Evolutionary conservation across 2,888 invertebrate species (phyloP), one percentile per base, ranked within the genome.

Genomic region (Acleris emargana): DNA sequence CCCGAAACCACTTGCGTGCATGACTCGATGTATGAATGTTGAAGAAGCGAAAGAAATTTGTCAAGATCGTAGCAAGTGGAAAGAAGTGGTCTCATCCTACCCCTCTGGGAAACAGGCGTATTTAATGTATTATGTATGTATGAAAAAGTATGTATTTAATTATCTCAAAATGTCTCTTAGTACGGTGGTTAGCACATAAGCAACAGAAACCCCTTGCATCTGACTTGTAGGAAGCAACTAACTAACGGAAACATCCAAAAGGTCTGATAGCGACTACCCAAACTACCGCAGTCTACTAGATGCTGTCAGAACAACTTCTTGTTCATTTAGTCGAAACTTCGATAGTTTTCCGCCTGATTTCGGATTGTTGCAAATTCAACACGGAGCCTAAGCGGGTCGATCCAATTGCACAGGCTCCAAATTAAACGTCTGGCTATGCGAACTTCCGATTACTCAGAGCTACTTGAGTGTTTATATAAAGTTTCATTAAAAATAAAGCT

Each of bases 341-440:
- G 77, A 84, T 85, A 88, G 85, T 84, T 87, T 86, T 84, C 84
- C 87, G 86, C 82, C 85, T 83, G 87, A 84, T 84, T 88, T 86
- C 74, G 78, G 79, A 86, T 87, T 85, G 84, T 83, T 85, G 85
- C 86, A 86, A 87, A 87, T 87, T 86, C 79, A 85, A 82, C 83
- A 76, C 71, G 68, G 73, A 84, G 79, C 82, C 83, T 84, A 86
- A 85, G 82, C 81, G 75, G 81, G 81, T 81, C 77, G 76, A 76
- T 79, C 76, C 74, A 78, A 83, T 84, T 75, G 76, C 80, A 78
- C 81, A 87, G 81, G 84, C 83, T 80, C 82, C 80, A 81, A 84
- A 84, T 84, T 82, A 82, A 79, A 79, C 78, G 78, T 77, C 77
- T 76, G 70, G 70, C 57, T 5, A 70, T 67, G 64, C 66, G 72